A percentile compares a stretch with the other conserved stretches of the same genome.
phyloP scores from a whole-genome alignment of 2,113 vertebrate genomes.

The Salvelinus namaycush region DNA sequence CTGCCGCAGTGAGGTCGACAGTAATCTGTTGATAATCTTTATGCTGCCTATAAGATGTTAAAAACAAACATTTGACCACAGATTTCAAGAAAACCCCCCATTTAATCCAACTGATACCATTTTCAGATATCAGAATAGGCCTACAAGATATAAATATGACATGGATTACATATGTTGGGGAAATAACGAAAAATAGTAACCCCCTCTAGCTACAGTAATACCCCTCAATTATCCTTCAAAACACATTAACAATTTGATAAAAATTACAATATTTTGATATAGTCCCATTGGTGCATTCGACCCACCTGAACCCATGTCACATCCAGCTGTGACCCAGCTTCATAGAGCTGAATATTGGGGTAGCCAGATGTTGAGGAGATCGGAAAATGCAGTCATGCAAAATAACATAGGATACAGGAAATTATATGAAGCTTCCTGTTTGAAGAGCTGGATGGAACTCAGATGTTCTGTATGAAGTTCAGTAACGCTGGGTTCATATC shows the following conservation, averaged over 20 bases:
- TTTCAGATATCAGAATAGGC: no score
- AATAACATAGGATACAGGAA: neutral
- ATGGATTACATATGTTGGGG: neutral
- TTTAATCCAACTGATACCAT: no score
- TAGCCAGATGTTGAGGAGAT: neutral
- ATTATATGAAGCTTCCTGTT: neutral
- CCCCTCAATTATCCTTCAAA: neutral
- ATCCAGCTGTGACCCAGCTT: neutral
- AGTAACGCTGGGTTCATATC: no score
- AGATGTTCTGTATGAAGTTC: neutral
- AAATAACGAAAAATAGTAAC: neutral
- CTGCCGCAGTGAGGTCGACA: no score
- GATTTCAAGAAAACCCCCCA: no score
- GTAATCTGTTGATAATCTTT: no score
- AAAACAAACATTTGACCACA: no score
- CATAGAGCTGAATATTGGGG: neutral
- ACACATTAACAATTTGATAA: neutral
- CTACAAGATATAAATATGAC: neutral
- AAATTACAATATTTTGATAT: neutral
- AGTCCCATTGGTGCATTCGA: neutral
- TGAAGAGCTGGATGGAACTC: neutral
- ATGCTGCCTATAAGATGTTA: no score
- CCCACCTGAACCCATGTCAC: neutral
- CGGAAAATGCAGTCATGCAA: conserved; percentile 21
- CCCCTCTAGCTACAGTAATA: no score